Evolutionary conservation across 2,888 invertebrate genomes (phyloP), one percentile per base, ranked within the genome.

Genomic region (Saturnia japonica): DNA sequence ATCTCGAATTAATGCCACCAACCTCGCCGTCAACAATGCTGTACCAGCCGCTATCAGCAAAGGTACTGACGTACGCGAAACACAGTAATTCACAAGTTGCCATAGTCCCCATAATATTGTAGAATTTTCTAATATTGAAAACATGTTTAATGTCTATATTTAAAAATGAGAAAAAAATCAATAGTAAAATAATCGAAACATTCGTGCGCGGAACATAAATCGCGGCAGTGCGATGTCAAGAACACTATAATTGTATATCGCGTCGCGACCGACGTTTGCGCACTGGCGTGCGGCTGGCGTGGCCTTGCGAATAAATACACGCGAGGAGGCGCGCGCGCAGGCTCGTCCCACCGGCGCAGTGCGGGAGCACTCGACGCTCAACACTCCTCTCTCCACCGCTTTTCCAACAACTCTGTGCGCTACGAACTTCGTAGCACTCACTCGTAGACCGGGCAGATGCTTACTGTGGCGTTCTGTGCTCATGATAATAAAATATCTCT

Each of bases 301-400:
- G 93, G 93, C 94, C 94, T 94, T 94, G 94, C 93, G 85, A 91
- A 93, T 94, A 94, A 94, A 94, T 94, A 84, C 84, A 84, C 82
- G 83, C 84, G 80, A 87, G 89, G 90, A 86, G 88, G 86, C 81
- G 82, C 88, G 85, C 85, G 83, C 76, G 82, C 88, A 83, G 88
- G 91, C 81, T 88, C 90, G 85, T 87, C 90, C 91, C 88, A 91
- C 88, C 85, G 85, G 81, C 85, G 79, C 85, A 85, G 81, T 85
- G 79, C 57, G 57, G 57, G 28, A 25, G 57, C 14, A 25, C 54
- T 54, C 22, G n/a, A 22, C 54, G 81, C 85, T 78, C 78, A 78
- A 81, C 84, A 87, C 88, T 88, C 90, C 90, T 88, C 89, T 89
- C 90, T 88, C 87, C 85, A 77, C 80, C 82, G 85, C 84, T 88